phyloP scores from a whole-genome alignment of 2,888 invertebrate genomes.

The Mythimna albipuncta region DNA sequence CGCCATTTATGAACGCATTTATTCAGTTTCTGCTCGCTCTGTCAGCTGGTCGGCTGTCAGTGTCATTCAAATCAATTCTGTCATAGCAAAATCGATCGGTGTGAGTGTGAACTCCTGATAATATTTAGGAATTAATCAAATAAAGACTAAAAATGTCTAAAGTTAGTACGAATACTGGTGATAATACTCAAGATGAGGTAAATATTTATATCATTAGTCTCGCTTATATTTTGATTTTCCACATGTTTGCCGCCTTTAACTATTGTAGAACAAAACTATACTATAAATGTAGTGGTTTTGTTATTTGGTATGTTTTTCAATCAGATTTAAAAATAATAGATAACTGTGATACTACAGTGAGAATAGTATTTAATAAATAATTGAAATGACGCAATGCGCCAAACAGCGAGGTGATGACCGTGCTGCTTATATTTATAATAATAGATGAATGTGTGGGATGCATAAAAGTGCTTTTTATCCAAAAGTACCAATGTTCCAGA shows the following conservation, averaged over 20 bases:
- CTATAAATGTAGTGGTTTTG: slow-evolving; percentile 31
- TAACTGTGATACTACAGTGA: not conserved
- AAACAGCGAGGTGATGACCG: slow-evolving; percentile 45
- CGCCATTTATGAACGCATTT: slow-evolving; percentile 32
- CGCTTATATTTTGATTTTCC: slow-evolving; percentile 25
- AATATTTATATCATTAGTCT: slow-evolving; percentile 66
- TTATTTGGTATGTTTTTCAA: slow-evolving; percentile 6
- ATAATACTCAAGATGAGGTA: slow-evolving; percentile 94
- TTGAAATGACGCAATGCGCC: slow-evolving; percentile 73
- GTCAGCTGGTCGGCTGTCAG: slow-evolving; percentile 58
- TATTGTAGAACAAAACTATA: slow-evolving; percentile 33
- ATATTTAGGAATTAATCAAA: slow-evolving; percentile 26
- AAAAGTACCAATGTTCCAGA: not conserved
- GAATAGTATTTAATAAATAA: slow-evolving; percentile 19
- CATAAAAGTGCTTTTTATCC: not conserved
- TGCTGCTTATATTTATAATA: slow-evolving; percentile 24
- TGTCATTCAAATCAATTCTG: slow-evolving; percentile 48
- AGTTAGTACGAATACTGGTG: slow-evolving; percentile 79
- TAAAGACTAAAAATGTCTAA: slow-evolving; percentile 76
- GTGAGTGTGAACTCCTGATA: slow-evolving; percentile 39
- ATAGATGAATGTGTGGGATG: slow-evolving; percentile 28
- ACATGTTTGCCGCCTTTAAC: slow-evolving; percentile 62
- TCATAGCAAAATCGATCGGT: slow-evolving; percentile 61
- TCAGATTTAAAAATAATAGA: not conserved
- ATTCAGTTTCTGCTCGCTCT: slow-evolving; percentile 29